A percentile compares a stretch with the other conserved stretches of the same genome.
Evolutionary conservation across 1,140 invertebrate genomes (phyloP).

Genomic region (Solen grandis): DNA sequence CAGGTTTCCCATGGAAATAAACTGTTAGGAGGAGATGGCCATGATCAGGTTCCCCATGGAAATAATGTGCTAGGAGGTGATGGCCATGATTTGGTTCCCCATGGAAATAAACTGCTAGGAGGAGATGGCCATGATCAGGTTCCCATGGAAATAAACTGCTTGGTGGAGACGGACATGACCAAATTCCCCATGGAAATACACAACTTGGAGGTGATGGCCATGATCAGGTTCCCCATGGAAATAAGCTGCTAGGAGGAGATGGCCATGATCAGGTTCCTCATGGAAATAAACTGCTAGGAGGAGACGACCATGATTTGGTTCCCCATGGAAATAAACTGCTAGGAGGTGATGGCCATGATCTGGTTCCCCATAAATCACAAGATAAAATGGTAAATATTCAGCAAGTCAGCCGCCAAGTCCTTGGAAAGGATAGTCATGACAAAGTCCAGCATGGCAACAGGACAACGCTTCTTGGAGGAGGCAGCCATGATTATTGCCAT

Average conservation of each 20-base stretch:
- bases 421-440: too few relatives aligned
- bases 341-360: conserved; percentile 41
- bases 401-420: neutral
- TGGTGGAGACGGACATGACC: conserved; percentile 59
- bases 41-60: conserved; percentile 10
- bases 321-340: conserved; percentile 25
- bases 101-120: conserved; percentile 40
- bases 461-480: conserved; percentile 21
- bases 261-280: conserved; percentile 24
- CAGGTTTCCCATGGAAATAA: neutral
- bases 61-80: conserved; percentile 39
- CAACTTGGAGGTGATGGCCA: conserved; percentile 53
- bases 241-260: conserved; percentile 43
- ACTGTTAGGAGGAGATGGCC: neutral
- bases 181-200: conserved; percentile 29
- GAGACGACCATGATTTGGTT: conserved; percentile 18
- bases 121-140: conserved; percentile 33
- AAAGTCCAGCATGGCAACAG: conserved; percentile 30
- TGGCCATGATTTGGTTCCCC: conserved; percentile 49
- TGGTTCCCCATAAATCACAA: conserved; percentile 1
- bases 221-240: conserved; percentile 37
- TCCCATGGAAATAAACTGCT: conserved; percentile 11
- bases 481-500: conserved; percentile 62
- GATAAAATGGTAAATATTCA: too few relatives aligned
- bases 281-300: conserved; percentile 10